Conservation (phyloP, 2,797 vertebrate genomes). For the Pipistrellus nathusii region DNA sequence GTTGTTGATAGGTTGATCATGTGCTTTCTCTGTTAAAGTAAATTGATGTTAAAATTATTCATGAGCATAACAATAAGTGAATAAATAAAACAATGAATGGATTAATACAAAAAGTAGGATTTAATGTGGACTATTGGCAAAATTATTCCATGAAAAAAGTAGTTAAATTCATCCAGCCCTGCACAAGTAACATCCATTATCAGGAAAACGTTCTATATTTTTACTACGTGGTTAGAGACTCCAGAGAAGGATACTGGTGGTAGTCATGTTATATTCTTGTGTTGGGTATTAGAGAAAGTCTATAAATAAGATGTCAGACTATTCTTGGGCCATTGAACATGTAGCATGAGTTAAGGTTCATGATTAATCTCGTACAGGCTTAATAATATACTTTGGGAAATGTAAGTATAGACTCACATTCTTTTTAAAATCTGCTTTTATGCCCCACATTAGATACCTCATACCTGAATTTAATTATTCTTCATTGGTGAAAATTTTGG, state of each 20-base stretch:
- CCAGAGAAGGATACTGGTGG: neutral
- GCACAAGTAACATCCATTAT: neutral
- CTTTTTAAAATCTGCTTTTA: neutral
- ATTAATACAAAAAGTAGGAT: neutral
- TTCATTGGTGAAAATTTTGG: neutral
- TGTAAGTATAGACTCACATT: neutral
- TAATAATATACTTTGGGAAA: neutral
- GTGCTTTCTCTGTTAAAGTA: constrained; percentile 5
- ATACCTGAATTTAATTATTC: neutral
- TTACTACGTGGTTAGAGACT: neutral
- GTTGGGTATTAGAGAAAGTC: neutral
- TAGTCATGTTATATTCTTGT: neutral
- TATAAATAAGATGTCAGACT: neutral
- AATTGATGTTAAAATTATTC: neutral
- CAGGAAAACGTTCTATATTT: neutral
- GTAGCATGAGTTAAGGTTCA: neutral
- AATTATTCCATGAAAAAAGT: neutral
- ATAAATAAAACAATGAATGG: neutral
- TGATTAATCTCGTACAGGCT: neutral
- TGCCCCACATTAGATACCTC: neutral
- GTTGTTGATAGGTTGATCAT: neutral
- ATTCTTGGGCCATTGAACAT: neutral
- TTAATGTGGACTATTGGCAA: neutral
- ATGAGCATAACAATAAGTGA: neutral
- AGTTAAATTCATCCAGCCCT: neutral